Evolutionary conservation across 2,797 vertebrate species (phyloP).

Genomic region (Calcarius lapponicus): DNA sequence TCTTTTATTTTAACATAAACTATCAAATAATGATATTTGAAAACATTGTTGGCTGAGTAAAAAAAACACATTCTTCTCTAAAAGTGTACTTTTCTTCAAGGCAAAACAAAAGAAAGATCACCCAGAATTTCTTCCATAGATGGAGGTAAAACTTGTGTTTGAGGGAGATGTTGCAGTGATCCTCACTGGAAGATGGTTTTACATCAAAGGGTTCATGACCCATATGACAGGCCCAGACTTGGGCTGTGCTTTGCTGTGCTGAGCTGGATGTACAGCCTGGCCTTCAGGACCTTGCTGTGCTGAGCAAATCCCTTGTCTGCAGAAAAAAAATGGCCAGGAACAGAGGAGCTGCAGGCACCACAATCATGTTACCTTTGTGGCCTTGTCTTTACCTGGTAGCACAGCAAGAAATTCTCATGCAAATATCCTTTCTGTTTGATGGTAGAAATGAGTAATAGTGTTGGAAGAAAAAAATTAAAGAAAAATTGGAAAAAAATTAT

Average conservation of each 20-base stretch:
- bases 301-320: neutral
- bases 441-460: rapidly evolving
- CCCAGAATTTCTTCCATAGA: neutral
- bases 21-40: neutral
- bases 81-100: neutral
- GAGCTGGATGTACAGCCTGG: neutral
- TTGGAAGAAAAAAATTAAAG: neutral
- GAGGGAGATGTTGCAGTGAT: neutral
- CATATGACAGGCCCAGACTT: no score
- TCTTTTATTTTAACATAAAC: neutral
- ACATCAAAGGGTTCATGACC: neutral
- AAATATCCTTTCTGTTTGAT: neutral
- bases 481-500: neutral
- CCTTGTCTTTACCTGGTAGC: neutral
- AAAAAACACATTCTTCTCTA: neutral
- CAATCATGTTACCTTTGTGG: neutral
- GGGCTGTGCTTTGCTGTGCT: neutral
- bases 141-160: neutral
- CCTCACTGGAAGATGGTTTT: neutral
- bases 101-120: neutral
- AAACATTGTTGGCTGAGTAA: neutral
- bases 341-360: neutral
- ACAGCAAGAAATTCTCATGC: neutral
- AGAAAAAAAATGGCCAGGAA: neutral
- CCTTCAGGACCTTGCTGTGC: neutral